Base-by-base conservation (phyloP, 2,888 invertebrate genomes). In the Drosophila monieri region DNA sequence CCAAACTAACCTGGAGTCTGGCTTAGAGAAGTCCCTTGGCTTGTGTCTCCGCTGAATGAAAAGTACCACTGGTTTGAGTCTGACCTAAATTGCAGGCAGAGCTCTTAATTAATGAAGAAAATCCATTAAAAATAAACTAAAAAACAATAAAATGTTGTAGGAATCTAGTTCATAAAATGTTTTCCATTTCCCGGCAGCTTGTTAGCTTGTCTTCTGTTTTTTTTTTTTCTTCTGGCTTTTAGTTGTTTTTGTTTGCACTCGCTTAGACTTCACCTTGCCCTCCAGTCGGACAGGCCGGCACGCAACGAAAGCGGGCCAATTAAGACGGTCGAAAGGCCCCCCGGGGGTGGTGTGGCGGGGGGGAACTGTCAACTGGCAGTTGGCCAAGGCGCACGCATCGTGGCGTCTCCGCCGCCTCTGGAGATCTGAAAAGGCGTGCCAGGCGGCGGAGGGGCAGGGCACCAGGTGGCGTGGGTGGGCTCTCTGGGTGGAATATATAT, bases 311-410 rank as follows among this genome's bases (percentile, higher is more conserved):
- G 73, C 83, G 74, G 65, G 55, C 68, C 69, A 68, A 69, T 69
- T 69, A 68, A 41, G 44, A 27, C 14, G 44, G 10, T 23, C 21
- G 51, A 49, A 21, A 32, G 25, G 32, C 6, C 23, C 30, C 27
- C 27, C 3, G 54, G 27, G 14, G 59, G 15, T 0, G 18, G 56
- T 3, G 37, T 15, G 1, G 2, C 1, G 35, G 9, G 14, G 18
- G 21, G 18, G 12, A 14, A 18, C 25, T 62, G 53, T 53, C 54
- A 46, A 32, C 71, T 80, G 80, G 80, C 80, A 77, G 52, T 57
- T 46, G 75, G 83, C 80, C 80, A 80, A 80, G 80, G 83, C 78
- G 67, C 75, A 80, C 80, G 83, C 81, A 81, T 55, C 43, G 68
- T 51, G 61, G 69, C 49, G 54, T 39, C 61, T 49, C 37, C 37